Base-by-base conservation (phyloP, 2,797 vertebrate genomes). In the Carcharodon carcharias region DNA sequence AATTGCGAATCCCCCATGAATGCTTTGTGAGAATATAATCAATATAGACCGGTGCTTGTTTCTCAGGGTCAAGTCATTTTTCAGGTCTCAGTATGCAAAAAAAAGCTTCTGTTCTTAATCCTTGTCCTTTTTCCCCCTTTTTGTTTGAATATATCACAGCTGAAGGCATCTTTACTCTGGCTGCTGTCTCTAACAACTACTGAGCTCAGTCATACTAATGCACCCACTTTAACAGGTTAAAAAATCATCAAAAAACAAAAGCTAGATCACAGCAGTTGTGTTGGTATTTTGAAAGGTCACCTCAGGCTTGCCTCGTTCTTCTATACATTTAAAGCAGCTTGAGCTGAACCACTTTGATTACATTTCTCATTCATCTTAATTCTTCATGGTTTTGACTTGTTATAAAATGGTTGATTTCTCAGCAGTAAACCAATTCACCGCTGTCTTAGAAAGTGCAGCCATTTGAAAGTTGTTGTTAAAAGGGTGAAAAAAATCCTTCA, bases 301-400 rank as follows among this genome's bases (percentile, higher is more conserved):
- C 65, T 95, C 93, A 95, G 65, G 40, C 23, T 94, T 71, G 93
- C 65, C 45, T 67, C 9, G 8, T 65, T 95, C 16, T 54, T 96
- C 71, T 61, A 96, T 97, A 97, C 97, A 97, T 97, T 98, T 96
- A 97, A 97, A 97, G 97, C 96, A 96, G 96, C 96, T 97, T 97
- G 97, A 97, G 96, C 96, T 97, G 97, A 97, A 97, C 96, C 63
- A 97, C 97, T 97, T 96, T 97, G 96, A 98, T 98, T 98, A 98
- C 97, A 97, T 97, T 97, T 97, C 96, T 97, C 97, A 98, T 98
- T 98, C 98, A 98, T 98, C 98, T 98, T 97, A 96, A 97, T 98
- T 98, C 97, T 97, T 98, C 97, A 98, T 97, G 88, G 56, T 63
- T 58, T 91, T 91, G 88, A 63, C 88, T 63, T 91, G 88, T 63